Evolutionary conservation across 35 echinoderm and acorn worm species (phyloP).

Genomic region (Ophiothrix spiculata): DNA sequence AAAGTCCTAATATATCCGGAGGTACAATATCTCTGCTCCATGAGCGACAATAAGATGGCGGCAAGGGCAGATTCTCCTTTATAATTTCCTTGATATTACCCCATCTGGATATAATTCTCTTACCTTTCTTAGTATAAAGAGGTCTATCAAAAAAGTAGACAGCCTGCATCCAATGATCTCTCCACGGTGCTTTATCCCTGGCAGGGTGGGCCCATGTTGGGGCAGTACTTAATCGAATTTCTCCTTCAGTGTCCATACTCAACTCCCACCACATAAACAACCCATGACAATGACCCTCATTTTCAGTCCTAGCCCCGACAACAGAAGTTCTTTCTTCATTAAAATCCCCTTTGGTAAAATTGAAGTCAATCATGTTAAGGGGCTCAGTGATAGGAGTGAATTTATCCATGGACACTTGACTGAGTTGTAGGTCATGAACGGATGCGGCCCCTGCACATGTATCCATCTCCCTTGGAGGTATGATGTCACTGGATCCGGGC

Average conservation of each 20-base stretch:
- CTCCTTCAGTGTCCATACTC: conserved; percentile 83
- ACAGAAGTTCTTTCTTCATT: conserved; percentile 24
- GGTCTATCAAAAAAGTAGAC: conserved; percentile 77
- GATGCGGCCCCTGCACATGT: conserved; percentile 82
- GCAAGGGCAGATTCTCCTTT: too few species aligned
- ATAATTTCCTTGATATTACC: too few species aligned
- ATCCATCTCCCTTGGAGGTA: conserved; percentile 65
- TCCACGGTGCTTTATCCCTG: conserved; percentile 67
- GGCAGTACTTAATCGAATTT: conserved; percentile 78
- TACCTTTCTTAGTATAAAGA: conserved; percentile 64
- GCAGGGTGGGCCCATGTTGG: conserved; percentile 86
- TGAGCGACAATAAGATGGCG: too few species aligned
- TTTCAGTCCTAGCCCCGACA: conserved; percentile 10
- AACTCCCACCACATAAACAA: conserved; percentile 99
- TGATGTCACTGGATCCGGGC: conserved; percentile 44
- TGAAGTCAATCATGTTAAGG: conserved; percentile 70
- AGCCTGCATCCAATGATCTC: conserved; percentile 99
- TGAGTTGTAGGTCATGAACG: conserved; percentile 86
- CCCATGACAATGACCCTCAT: conserved; percentile 60
- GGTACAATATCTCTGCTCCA: too few species aligned
- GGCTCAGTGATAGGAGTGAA: conserved; percentile 92
- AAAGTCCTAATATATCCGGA: too few species aligned
- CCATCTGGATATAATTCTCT: not conserved
- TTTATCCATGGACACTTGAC: conserved; percentile 71
- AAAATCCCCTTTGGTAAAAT: conserved; percentile 81